Evolutionary conservation across 2,113 vertebrate genomes (phyloP), one percentile per base, ranked within the genome.

Genomic region (Alces alces): DNA sequence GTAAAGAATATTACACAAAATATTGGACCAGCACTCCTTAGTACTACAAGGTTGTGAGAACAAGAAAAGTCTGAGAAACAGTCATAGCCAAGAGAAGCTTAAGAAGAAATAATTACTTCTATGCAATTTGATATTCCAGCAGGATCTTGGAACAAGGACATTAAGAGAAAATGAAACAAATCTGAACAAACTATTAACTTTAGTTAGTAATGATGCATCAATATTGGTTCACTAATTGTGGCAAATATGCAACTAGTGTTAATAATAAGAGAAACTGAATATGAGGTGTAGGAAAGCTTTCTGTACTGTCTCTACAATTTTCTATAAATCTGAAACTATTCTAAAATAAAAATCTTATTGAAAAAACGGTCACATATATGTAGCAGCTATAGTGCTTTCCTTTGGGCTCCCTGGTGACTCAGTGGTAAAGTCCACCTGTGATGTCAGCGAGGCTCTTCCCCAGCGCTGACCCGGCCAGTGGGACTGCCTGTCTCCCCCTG

Each of bases 391-490:
- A 17, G 9, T 6, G 6, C n/a, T 6, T 43, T 43, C 36, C 23
- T 79, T 17, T 6, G 9, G 5, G n/a, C 36, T 73, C 10, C 64
- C n/a, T 1, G 66, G 66, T 23, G 66, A 19, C 36, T 3, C n/a
- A 6, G n/a, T 3, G 66, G n/a, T 11, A 0, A 23, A 23, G 66
- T 5, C n/a, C 9, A 4, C 66, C 66, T 11, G 19, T 12, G 58
- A 30, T 1, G 5, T 6, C 57, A 15, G 4, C n/a, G 2, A 3
- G 57, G 50, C 45, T 1, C 86, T 55, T 28, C 25, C 39, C 25
- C 25, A 8, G 23, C 9, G 9, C 64, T 6, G n/a, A 5, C n/a
- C 4, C 1, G n/a, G 2, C 33, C 19, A 5, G 17, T 11, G 66
- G 66, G 66, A 12, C 66, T 5, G 2, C n/a, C 66, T 12, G 23